Evolutionary conservation across 2,113 vertebrate genomes (phyloP), one percentile per base, ranked within the genome.

Genomic region (Brachypodius melanocephalos): DNA sequence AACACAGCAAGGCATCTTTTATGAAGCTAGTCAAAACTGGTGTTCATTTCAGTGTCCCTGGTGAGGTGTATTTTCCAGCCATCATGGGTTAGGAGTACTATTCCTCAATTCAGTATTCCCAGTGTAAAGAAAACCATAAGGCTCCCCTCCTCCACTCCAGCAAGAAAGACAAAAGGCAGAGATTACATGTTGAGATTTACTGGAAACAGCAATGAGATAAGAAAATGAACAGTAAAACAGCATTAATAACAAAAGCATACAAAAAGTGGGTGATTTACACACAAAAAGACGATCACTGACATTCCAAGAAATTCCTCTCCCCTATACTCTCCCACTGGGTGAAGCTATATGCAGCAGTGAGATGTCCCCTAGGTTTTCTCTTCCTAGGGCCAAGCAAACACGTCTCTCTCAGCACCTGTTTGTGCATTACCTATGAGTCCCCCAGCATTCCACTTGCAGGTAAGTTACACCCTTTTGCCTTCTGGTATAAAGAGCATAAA

Each of bases 371-470:
- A n/a, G 21, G 8, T 9, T 43, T 62, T 61, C 40, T 71, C 21
- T 74, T 85, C 52, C 63, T 55, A 57, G 0, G 4, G 14, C n/a
- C 48, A 61, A 79, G 24, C 43, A 88, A 81, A 57, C 51, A 32
- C 0, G 0, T 19, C 7, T 25, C 34, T 72, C 38, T 82, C 45
- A 80, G 58, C 8, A 1, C 2, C 34, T 62, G 34, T 31, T 46
- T 3, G 2, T 57, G 69, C 20, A 14, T 36, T 66, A 77, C 1
- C 22, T 58, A 8, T 5, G 3, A 80, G 17, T 26, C 9, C 18
- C 43, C 18, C 59, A 49, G 38, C 81, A 77, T 20, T 80, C 32
- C 59, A 90, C 16, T 59, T 58, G 10, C 55, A 74, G 26, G 5
- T 66, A 69, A 51, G 13, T 25, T 48, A 48, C 10, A 74, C 36